Evolutionary conservation across 1,140 invertebrate genomes (phyloP), one percentile per base, ranked within the genome.

Genomic region (Maniola jurtina): DNA sequence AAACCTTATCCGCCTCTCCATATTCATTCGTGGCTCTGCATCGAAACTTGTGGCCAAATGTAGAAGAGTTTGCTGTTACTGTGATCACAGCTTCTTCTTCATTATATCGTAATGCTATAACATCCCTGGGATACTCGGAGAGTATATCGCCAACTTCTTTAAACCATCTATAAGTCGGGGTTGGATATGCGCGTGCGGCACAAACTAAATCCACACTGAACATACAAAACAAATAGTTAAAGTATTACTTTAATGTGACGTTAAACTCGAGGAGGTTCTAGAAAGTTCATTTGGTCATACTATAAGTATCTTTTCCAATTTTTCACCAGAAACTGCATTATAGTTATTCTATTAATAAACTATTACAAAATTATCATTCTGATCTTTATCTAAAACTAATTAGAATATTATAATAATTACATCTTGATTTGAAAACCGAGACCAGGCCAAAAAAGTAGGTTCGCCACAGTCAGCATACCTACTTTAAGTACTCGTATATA

Each of bases 151-250:
- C 70, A 11, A 72, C 50, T 16, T 83, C 76, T 64, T 72, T 73
- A 57, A 82, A 89, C 81, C 82, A 86, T 66, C 75, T 71, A 59
- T 84, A 89, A 14, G 72, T 76, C 6, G 84, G 80, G 13, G 58
- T 33, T 14, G 86, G 86, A 63, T 72, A 81, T 0, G 71, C 84
- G 15, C 67, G 73, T 8, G 83, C 78, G 2, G 62, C 66, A 57
- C 86, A 89, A n/a, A 70, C 61, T 52, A 89, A 62, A 10, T 83
- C 72, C 6, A 83, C 69, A 36, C 86, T 88, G 52, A 62, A 88
- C 81, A 52, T 7, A 25, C 5, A 25, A 52, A 25, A 52, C 15
- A 16, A 10, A 11, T 52, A 50, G 5, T 50, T 47, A 7, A 14
- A 47, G 45, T 47, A 15, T 25, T 25, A 25, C 25, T 25, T 25